phyloP scores from a whole-genome alignment of 2,888 invertebrate genomes.

The Diloba caeruleocephala region DNA sequence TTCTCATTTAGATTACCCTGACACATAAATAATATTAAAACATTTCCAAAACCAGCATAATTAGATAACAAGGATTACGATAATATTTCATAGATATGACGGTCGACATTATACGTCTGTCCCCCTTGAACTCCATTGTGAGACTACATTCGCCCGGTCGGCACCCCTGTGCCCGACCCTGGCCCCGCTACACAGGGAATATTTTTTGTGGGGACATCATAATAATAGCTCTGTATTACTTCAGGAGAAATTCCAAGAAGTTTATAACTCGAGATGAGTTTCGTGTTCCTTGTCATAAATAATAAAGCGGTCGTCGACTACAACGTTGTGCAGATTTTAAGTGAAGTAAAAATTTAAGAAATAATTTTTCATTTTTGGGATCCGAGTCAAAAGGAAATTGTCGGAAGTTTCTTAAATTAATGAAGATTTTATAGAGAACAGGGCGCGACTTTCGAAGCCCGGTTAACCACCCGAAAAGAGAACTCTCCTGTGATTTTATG shows the following conservation, averaged over 20 bases:
- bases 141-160: slow-evolving; percentile 62
- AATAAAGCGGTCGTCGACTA: slow-evolving; percentile 89
- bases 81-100: slow-evolving; percentile 18
- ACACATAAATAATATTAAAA: neutral
- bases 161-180: slow-evolving; percentile 65
- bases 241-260: slow-evolving; percentile 89
- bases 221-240: slow-evolving; percentile 89
- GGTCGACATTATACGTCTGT: slow-evolving; percentile 42
- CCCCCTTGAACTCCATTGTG: slow-evolving; percentile 60
- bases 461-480: slow-evolving; percentile 37
- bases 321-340: slow-evolving; percentile 87
- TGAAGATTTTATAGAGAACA: slow-evolving; percentile 73
- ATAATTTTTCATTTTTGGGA: slow-evolving; percentile 82
- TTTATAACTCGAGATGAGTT: slow-evolving; percentile 90
- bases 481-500: slow-evolving; percentile 35
- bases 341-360: slow-evolving; percentile 85
- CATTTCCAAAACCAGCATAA: slow-evolving; percentile 10
- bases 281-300: slow-evolving; percentile 89
- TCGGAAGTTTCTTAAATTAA: slow-evolving; percentile 78
- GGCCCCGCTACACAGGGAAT: slow-evolving; percentile 76
- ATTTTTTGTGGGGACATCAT: slow-evolving; percentile 89
- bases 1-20: neutral
- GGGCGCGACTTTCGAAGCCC: slow-evolving; percentile 57
- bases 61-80: slow-evolving; percentile 21
- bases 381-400: slow-evolving; percentile 74